Base-by-base conservation (phyloP, 1,140 invertebrate species). In the Pristionchus pacificus region DNA sequence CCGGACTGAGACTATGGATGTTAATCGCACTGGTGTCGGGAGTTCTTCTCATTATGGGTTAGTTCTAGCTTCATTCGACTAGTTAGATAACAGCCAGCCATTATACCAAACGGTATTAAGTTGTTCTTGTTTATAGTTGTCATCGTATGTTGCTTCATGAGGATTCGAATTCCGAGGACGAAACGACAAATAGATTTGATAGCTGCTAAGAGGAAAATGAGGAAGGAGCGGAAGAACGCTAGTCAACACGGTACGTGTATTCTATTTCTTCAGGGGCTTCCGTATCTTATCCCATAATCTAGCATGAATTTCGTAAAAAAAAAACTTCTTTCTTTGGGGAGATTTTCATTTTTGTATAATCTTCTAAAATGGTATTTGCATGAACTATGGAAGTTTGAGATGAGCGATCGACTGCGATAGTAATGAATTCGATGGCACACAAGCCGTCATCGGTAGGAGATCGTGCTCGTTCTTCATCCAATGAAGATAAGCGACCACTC, bases 131-230 rank as follows among this genome's bases (percentile, higher is more conserved):
- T 67, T 76, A 32, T 49, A 76, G 76, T 83, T 58, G 80, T 82
- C 2, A 83, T 82, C 27, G 80, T 82, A 10, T 82, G 80, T 68
- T 82, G 80, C 38, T 84, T 82, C 59, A 75, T 78, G 73, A 62
- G 72, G 27, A 78, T 81, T 27, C 64, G 77, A 57, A 78, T 77
- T 74, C 78, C 78, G 19, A 55, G 80, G 15, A 84, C 82, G 28
- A 83, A 84, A 62, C 75, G 80, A 27, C 79, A 84, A 68, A 82
- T 84, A 60, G 82, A 84, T 31, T 62, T 84, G 66, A 80, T 79
- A 58, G 82, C 77, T 14, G 69, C 69, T 25, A 75, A 68, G 31
- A 61, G 77, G 30, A 83, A 84, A 71, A 72, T 79, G 67, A 66
- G 74, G 19, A 80, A 75, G 32, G 67, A 75, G 24, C n/a, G 31